These are phyloP conservation scores for Pimpla rufipes DNA, from an alignment of 2,888 invertebrate genomes.

Conservation along the genomic window DNA sequence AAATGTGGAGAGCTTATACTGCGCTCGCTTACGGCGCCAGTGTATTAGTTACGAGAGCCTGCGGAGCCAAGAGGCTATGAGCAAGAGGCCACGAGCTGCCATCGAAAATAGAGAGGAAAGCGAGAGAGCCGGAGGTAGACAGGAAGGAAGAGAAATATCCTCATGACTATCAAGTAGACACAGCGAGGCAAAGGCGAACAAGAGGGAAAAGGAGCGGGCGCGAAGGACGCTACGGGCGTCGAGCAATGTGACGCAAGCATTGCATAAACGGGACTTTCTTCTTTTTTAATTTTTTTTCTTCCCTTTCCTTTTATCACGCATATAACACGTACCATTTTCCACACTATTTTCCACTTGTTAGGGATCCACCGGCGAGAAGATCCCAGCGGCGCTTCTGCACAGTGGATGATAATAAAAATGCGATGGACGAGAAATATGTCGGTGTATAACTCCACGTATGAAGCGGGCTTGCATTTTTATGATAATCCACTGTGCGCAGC, in stretches of 20 bases:
- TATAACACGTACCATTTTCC: conserved; percentile 2
- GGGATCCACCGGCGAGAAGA: not conserved
- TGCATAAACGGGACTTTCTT: conserved; percentile 51
- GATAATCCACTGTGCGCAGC: not conserved
- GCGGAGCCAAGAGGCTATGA: not conserved
- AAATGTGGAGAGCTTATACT: not conserved
- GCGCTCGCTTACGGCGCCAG: not conserved
- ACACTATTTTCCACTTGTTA: conserved; percentile 27
- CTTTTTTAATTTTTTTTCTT: conserved; percentile 20
- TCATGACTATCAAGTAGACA: conserved; percentile 57
- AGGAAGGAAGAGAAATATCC: conserved; percentile 47
- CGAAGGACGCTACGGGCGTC: not conserved
- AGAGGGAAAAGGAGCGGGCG: not conserved
- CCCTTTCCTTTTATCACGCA: conserved; percentile 12
- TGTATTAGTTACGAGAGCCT: no score
- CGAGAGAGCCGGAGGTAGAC: not conserved
- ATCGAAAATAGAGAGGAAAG: conserved; percentile 3
- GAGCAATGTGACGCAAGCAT: conserved; percentile 52
- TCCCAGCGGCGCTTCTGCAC: not conserved
- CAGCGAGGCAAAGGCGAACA: not conserved
- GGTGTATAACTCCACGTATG: not conserved
- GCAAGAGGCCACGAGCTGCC: conserved; percentile 1
- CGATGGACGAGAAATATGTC: not conserved
- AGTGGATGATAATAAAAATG: conserved; percentile 44
- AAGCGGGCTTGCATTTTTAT: conserved; percentile 37